phyloP scores from a whole-genome alignment of 2,113 vertebrate species.

The Rattus norvegicus region GRCr8 NC_086023.1:63844001-63844500 shows the following conservation, averaged over 20 bases:
- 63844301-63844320: neutral
- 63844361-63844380: neutral
- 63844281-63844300: neutral
- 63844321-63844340: neutral
- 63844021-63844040: neutral
- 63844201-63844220: neutral
- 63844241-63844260: constrained; percentile 40
- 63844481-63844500: neutral
- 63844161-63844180: constrained; percentile 1
- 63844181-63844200: neutral
- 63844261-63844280: constrained; percentile 10
- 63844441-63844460: neutral
- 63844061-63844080: constrained; percentile 13
- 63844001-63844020: constrained; percentile 11
- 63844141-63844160: neutral
- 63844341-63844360: neutral
- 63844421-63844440: neutral
- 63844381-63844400: neutral
- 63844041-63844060: neutral
- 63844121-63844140: neutral
- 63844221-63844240: neutral
- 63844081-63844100: neutral
- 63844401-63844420: neutral
- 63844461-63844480: neutral
- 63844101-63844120: neutral